Evolutionary conservation across 2,888 invertebrate species (phyloP), one percentile per base, ranked within the genome.

Genomic region (Leucophenga montana): DNA sequence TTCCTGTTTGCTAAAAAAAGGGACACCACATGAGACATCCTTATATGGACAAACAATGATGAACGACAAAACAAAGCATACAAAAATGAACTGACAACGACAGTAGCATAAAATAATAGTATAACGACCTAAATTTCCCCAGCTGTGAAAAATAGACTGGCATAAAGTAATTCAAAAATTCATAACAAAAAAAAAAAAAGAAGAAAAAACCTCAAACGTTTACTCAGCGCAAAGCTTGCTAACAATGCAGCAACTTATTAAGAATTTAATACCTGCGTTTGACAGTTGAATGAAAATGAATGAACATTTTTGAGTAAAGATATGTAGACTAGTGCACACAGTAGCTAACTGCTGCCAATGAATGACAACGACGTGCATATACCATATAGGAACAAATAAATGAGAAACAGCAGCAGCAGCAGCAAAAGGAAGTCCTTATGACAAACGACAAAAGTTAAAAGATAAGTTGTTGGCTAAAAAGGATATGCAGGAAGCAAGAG

Each of bases 241-340:
- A 54, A 31, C 33, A 33, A 18, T 66, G 66, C 53, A 66, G 54
- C 66, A 73, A 73, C 71, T 75, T 78, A 79, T 82, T 78, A 80
- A 77, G 74, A 77, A 77, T 85, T 78, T 77, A 83, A 83, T 84
- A 80, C 73, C 87, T 87, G 87, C 71, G 70, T 77, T 78, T 86
- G 87, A 83, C 87, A 86, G 83, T 80, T 82, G 80, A 80, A 79
- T 81, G 78, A 77, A 75, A 76, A 71, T 77, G 75, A 75, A 70
- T 71, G 69, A 71, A 48, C 27, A 46, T n/a, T 27, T n/a, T 27
- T 27, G 27, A 44, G 8, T 20, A 22, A 6, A 9, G 56, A 57
- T 39, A 39, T 8, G 11, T 39, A 33, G 33, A 20, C 8, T 13
- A 56, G 20, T n/a, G 22, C n/a, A 20, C 22, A 48, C 3, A 48